Evolutionary conservation across 2,888 invertebrate species (phyloP).

Genomic region (Cerastoderma edule): DNA sequence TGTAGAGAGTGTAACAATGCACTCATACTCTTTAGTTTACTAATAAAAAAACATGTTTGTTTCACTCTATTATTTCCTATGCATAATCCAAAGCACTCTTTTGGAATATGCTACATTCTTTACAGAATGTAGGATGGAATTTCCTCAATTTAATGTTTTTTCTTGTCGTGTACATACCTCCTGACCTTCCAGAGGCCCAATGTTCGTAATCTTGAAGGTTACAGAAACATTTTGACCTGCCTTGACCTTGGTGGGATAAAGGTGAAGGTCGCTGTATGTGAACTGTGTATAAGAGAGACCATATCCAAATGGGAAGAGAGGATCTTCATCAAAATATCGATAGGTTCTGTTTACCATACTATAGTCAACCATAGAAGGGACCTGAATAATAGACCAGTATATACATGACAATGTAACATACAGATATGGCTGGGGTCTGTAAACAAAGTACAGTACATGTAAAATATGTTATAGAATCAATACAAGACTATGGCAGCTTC

Average conservation of each 20-base stretch:
- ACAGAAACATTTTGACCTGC: slow-evolving; percentile 69
- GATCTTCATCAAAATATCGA: slow-evolving; percentile 72
- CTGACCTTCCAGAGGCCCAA: slow-evolving; percentile 68
- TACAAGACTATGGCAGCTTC: no score
- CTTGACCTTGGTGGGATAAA: slow-evolving; percentile 51
- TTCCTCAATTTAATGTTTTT: not conserved
- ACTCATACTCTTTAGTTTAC: no score
- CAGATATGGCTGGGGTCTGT: no score
- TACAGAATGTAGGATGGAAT: not conserved
- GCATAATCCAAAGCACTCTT: no score
- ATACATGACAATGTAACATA: not conserved
- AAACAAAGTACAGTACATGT: no score
- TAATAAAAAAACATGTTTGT: no score
- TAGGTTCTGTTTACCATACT: slow-evolving; percentile 76
- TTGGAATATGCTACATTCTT: no score
- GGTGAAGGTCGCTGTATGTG: slow-evolving; percentile 53
- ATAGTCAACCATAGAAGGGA: slow-evolving; percentile 65
- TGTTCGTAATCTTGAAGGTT: slow-evolving; percentile 68
- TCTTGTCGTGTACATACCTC: slow-evolving; percentile 66
- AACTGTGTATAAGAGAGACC: slow-evolving; percentile 72
- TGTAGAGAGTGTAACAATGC: no score
- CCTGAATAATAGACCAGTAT: slow-evolving; percentile 40
- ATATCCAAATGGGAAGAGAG: slow-evolving; percentile 76
- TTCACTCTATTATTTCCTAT: no score
- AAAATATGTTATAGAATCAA: no score